phyloP scores from a whole-genome alignment of 2,888 invertebrate species.

The Andrena fulva region DNA sequence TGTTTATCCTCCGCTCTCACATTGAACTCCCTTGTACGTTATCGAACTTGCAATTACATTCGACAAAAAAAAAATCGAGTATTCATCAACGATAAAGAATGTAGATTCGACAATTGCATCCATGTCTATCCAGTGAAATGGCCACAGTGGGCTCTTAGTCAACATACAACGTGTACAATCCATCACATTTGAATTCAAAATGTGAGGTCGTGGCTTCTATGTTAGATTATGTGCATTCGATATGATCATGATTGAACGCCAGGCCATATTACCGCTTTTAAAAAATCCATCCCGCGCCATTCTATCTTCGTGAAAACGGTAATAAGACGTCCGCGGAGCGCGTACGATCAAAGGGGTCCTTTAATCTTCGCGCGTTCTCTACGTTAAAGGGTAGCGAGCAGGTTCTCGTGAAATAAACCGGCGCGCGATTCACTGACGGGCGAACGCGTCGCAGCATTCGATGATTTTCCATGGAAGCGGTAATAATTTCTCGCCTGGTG shows the following conservation, averaged over 20 bases:
- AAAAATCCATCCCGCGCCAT: not conserved
- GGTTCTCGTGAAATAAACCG: not conserved
- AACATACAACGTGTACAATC: no score
- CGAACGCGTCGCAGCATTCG: not conserved
- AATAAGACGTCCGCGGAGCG: not conserved
- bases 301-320: not conserved
- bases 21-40: not conserved
- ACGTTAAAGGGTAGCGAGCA: not conserved
- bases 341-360: not conserved
- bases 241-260: not conserved
- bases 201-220: not conserved
- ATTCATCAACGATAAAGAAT: not conserved
- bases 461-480: not conserved
- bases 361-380: not conserved
- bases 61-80: not conserved
- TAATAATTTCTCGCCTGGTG: slow-evolving; percentile 9
- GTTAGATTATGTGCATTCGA: not conserved
- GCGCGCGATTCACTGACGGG: not conserved
- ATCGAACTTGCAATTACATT: not conserved
- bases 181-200: not conserved
- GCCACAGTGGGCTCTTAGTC: not conserved
- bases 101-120: not conserved
- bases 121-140: not conserved
- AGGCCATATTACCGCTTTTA: not conserved
- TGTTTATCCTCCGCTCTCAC: slow-evolving; percentile 24